Evolutionary conservation across 1,140 invertebrate species (phyloP).

Genomic region (Ceratoteleas bidentatus): DNA sequence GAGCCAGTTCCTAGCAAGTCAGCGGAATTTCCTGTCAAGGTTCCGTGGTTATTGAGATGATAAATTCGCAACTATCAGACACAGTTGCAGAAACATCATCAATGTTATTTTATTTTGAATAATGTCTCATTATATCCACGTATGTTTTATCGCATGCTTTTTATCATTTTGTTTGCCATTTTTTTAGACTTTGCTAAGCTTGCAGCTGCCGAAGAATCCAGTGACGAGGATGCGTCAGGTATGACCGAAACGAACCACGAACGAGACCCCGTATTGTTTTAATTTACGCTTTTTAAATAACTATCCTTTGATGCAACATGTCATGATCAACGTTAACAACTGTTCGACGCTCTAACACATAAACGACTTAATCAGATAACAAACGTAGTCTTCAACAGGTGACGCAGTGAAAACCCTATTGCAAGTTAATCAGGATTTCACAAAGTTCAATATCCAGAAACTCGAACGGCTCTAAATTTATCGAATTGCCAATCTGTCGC

Average conservation of each 20-base stretch:
- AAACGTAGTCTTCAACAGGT: background rate
- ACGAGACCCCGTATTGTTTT: background rate
- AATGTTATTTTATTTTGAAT: slow-evolving; percentile 21
- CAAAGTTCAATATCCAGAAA: too few relatives aligned
- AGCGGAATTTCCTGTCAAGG: background rate
- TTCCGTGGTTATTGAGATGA: background rate
- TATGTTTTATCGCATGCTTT: slow-evolving; percentile 77
- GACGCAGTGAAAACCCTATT: too few relatives aligned
- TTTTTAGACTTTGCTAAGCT: slow-evolving; percentile 81
- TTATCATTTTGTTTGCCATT: slow-evolving; percentile 78
- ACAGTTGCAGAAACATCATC: slow-evolving; percentile 45
- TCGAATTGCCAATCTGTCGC: too few relatives aligned
- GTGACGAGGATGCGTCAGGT: slow-evolving; percentile 76
- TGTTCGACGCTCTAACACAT: background rate
- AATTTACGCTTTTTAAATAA: slow-evolving; percentile 6
- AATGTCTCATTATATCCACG: slow-evolving; percentile 42
- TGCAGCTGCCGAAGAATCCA: slow-evolving; percentile 76
- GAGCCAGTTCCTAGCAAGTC: background rate
- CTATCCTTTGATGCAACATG: background rate
- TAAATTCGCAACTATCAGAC: slow-evolving; percentile 3
- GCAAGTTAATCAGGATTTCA: too few relatives aligned
- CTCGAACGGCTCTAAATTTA: too few relatives aligned
- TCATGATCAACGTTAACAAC: background rate
- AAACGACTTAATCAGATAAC: background rate
- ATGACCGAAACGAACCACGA: slow-evolving; percentile 54